Evolutionary conservation across 2,797 vertebrate genomes (phyloP).

Genomic region (Eulemur albifrons): DNA sequence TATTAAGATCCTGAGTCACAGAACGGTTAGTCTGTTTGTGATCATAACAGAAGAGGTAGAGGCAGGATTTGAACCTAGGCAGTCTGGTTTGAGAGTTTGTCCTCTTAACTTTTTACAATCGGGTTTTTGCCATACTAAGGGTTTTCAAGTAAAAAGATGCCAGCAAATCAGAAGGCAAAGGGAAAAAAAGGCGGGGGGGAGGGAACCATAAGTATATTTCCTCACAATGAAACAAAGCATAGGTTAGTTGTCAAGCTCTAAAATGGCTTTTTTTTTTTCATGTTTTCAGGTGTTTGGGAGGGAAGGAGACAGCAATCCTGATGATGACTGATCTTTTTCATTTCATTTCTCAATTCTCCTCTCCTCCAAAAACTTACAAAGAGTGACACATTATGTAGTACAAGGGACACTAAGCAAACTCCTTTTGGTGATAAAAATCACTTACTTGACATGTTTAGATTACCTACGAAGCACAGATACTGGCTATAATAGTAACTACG

Average conservation of each 20-base stretch:
- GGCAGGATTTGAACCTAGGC: neutral
- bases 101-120: neutral
- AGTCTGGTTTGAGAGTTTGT: neutral
- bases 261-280: neutral
- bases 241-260: neutral
- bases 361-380: constrained; percentile 6
- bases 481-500: neutral
- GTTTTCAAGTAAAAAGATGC: constrained; percentile 24
- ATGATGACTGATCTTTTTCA: neutral
- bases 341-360: neutral
- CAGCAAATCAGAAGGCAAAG: neutral
- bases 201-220: neutral
- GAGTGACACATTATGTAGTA: neutral
- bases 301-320: neutral
- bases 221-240: neutral
- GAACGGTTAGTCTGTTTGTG: neutral
- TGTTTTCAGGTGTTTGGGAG: neutral
- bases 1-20: neutral
- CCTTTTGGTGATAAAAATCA: neutral
- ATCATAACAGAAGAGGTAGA: neutral
- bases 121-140: neutral
- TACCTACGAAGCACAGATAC: neutral
- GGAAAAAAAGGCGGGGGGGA: neutral
- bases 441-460: neutral
- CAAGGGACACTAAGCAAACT: neutral